Evolutionary conservation across 2,797 vertebrate species (phyloP).

Genomic region (Urophycis tenuis): DNA sequence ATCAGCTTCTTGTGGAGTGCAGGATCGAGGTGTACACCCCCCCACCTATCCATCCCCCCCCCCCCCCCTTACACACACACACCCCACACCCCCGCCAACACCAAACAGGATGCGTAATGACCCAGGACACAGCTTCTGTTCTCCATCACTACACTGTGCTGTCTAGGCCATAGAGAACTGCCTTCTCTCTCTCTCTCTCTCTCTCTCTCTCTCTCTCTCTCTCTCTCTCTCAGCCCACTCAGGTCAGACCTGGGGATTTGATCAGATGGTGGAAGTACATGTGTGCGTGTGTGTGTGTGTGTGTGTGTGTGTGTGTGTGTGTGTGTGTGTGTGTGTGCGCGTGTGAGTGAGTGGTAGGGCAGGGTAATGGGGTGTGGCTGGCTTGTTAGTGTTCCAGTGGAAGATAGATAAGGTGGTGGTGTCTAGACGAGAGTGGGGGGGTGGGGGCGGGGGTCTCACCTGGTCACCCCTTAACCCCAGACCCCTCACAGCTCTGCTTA

Average conservation of each 20-base stretch:
- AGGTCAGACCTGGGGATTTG: background rate
- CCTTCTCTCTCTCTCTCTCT: background rate
- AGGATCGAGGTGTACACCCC: no score
- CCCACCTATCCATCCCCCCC: no score
- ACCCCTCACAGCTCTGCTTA: background rate
- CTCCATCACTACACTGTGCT: no score
- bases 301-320: background rate
- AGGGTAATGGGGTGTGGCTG: no score
- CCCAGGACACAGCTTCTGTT: no score
- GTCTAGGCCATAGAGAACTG: no score
- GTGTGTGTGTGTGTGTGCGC: background rate
- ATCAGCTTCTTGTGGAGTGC: no score
- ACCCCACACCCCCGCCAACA: no score
- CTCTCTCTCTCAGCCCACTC: no score
- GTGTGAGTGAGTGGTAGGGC: conserved; percentile 1
- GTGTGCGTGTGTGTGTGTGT: background rate
- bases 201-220: no score
- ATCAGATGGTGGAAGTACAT: background rate
- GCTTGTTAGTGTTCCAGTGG: conserved; percentile 26
- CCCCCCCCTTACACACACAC: no score
- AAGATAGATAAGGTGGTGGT: conserved; percentile 25
- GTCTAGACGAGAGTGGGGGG: conserved; percentile 27
- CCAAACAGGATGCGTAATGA: no score
- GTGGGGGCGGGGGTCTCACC: background rate
- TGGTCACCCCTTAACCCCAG: background rate